phyloP scores from a whole-genome alignment of 2,888 invertebrate species.

The Agriopis marginaria region DNA sequence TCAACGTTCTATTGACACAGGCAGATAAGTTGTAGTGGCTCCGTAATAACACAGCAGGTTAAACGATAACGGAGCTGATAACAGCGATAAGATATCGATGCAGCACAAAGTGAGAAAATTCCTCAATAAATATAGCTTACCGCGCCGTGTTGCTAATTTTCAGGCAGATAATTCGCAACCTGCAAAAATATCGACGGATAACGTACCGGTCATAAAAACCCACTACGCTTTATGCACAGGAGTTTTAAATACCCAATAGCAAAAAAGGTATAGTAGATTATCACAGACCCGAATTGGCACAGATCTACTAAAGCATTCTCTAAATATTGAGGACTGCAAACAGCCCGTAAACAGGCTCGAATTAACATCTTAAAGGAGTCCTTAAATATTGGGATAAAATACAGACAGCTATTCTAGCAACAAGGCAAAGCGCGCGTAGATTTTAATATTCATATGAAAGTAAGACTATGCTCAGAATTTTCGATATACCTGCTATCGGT shows the following conservation, averaged over 20 bases:
- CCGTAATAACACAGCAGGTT: slow-evolving; percentile 42
- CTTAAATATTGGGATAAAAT: neutral
- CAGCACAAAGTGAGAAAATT: slow-evolving; percentile 34
- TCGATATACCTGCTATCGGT: slow-evolving; percentile 5
- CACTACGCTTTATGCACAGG: too few species aligned
- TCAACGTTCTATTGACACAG: slow-evolving; percentile 38
- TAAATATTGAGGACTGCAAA: neutral
- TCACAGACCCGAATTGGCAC: neutral
- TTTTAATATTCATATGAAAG: slow-evolving; percentile 1
- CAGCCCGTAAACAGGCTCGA: neutral
- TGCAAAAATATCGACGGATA: slow-evolving; percentile 10
- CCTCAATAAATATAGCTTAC: slow-evolving; percentile 28
- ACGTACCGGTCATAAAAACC: too few species aligned
- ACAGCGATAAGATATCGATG: slow-evolving; percentile 42
- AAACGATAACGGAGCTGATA: slow-evolving; percentile 32
- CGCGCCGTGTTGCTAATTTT: slow-evolving; percentile 22
- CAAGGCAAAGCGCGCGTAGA: neutral
- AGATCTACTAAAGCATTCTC: neutral
- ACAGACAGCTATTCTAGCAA: neutral
- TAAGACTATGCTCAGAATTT: slow-evolving; percentile 1
- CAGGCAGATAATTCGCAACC: slow-evolving; percentile 9
- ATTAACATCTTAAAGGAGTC: neutral
- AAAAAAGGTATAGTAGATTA: neutral
- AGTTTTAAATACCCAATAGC: neutral
- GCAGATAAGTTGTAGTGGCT: slow-evolving; percentile 33